A percentile compares a stretch with the other conserved stretches of the same genome.
These are phyloP conservation scores for Halcyon malimbica DNA, from an alignment of 2,113 vertebrate species.

Conservation along the genomic window DNA sequence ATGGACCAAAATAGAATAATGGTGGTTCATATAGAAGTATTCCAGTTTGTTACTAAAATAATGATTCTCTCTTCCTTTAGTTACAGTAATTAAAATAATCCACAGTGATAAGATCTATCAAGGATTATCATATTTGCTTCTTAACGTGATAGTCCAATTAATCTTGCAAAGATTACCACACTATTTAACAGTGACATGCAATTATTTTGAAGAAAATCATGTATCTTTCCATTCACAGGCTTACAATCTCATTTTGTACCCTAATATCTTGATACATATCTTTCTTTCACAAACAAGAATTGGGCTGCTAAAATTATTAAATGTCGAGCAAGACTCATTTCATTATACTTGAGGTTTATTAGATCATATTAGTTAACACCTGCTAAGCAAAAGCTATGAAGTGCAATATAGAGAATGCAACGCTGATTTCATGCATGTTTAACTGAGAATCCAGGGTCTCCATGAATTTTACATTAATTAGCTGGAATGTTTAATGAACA, in stretches of 20 bases:
- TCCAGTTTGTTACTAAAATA: neutral
- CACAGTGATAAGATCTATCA: neutral
- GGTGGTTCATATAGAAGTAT: neutral
- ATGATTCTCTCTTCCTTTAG: neutral
- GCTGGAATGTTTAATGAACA: neutral
- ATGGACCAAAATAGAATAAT: neutral
- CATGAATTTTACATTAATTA: neutral
- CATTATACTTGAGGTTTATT: neutral
- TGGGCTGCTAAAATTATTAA: neutral
- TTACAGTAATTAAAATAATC: slow-evolving; percentile 30
- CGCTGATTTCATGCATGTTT: neutral
- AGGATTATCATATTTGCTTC: slow-evolving; percentile 11
- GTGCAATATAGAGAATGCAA: neutral
- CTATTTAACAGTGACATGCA: neutral
- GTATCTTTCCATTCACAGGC: neutral
- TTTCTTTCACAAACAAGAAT: neutral
- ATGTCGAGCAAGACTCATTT: neutral
- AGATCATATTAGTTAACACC: neutral
- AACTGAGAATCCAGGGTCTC: neutral
- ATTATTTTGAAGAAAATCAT: slow-evolving; percentile 5
- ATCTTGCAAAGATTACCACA: neutral
- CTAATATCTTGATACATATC: neutral
- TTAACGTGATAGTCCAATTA: neutral
- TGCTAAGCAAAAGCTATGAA: neutral
- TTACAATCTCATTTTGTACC: neutral